These are phyloP conservation scores for Mohoua ochrocephala DNA, from an alignment of 2,113 vertebrate species.

Conservation along the genomic window DNA sequence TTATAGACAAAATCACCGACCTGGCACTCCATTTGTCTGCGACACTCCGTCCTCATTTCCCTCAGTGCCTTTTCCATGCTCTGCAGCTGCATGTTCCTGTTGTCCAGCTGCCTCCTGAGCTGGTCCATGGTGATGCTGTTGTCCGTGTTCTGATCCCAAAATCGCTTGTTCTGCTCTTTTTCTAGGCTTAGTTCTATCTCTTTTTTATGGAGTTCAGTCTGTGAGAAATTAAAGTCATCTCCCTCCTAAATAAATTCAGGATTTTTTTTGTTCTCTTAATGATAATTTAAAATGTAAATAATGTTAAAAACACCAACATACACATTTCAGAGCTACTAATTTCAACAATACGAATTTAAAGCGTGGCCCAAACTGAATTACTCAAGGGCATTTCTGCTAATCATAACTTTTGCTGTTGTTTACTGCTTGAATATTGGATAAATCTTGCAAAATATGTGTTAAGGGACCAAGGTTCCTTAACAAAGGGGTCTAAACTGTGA, in stretches of 20 bases:
- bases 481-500: not conserved
- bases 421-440: not conserved
- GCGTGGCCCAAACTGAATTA: not conserved
- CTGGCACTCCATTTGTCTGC: conserved; percentile 60
- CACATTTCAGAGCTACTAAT: not conserved
- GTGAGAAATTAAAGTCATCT: not conserved
- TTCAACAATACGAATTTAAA: not conserved
- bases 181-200: conserved; percentile 63
- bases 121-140: conserved; percentile 55
- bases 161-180: conserved; percentile 62
- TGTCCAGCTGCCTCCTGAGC: conserved; percentile 59
- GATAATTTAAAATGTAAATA: not conserved
- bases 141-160: conserved; percentile 56
- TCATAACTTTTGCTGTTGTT: not conserved
- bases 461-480: not conserved
- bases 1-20: conserved; percentile 9
- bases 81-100: conserved; percentile 60
- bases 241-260: not conserved
- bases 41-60: conserved; percentile 47
- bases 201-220: conserved; percentile 60
- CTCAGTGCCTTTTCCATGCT: conserved; percentile 54
- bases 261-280: not conserved
- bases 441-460: not conserved
- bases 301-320: not conserved
- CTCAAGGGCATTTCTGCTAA: not conserved